Evolutionary conservation across 2,113 vertebrate genomes (phyloP).

Genomic region (Anarrhichthys ocellatus): DNA sequence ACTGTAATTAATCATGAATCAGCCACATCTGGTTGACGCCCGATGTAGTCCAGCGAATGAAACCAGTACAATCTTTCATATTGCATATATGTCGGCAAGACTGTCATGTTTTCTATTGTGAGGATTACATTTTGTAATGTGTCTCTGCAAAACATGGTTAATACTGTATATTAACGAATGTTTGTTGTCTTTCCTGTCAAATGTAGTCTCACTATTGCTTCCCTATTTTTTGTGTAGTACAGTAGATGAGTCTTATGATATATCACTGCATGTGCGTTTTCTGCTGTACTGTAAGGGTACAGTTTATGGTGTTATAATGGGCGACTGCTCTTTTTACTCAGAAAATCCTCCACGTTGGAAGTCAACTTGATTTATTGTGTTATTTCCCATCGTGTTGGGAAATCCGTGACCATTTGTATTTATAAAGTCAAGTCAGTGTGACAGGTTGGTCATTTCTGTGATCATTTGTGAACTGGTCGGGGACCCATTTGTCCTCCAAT

Average conservation of each 20-base stretch:
- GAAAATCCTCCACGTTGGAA: not conserved
- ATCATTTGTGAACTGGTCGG: conserved; percentile 14
- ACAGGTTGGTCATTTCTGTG: conserved; percentile 26
- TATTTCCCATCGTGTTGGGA: conserved; percentile 9
- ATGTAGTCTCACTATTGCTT: not conserved
- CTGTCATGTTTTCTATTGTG: not conserved
- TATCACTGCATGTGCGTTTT: not conserved
- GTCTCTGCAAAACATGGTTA: not conserved
- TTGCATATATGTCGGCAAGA: not conserved
- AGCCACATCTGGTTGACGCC: not conserved
- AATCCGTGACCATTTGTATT: conserved; percentile 35
- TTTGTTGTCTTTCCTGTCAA: not conserved
- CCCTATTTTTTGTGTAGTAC: not conserved
- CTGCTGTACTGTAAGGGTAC: not conserved
- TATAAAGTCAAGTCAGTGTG: conserved; percentile 27
- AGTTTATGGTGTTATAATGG: not conserved
- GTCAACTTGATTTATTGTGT: conserved; percentile 29
- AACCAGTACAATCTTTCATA: not conserved
- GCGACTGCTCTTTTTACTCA: conserved; percentile 13
- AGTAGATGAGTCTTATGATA: not conserved
- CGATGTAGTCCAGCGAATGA: not conserved
- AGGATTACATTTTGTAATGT: not conserved
- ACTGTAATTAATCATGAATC: not conserved
- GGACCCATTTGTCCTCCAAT: conserved; percentile 28
- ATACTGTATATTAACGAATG: not conserved